Evolutionary conservation across 1,140 invertebrate species (phyloP).

Genomic region (Acromyrmex heyeri): DNA sequence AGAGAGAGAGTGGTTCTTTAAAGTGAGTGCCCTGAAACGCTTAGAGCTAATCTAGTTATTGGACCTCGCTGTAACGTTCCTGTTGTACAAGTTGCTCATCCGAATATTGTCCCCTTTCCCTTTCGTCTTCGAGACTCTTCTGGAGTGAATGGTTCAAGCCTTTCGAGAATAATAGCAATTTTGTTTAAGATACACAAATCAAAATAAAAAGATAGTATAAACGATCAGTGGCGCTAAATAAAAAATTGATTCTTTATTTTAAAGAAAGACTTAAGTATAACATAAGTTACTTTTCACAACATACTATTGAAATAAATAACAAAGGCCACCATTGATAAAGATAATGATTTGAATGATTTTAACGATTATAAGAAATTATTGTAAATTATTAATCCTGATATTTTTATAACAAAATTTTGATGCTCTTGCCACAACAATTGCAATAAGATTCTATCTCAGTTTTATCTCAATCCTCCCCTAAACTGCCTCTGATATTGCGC

Average conservation of each 20-base stretch:
- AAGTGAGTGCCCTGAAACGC: slow-evolving; percentile 59
- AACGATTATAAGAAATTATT: too few species aligned
- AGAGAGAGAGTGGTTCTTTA: slow-evolving; percentile 33
- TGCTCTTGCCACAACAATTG: background rate
- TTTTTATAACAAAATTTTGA: too few species aligned
- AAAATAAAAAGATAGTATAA: background rate
- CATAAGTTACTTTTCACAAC: too few species aligned
- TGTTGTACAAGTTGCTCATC: slow-evolving; percentile 52
- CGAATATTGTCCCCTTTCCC: slow-evolving; percentile 23
- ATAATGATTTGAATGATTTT: too few species aligned
- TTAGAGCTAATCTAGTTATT: slow-evolving; percentile 75
- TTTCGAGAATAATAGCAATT: slow-evolving; percentile 37
- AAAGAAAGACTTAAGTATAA: too few species aligned
- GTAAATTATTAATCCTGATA: too few species aligned
- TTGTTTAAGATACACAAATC: slow-evolving; percentile 13
- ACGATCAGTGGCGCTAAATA: background rate
- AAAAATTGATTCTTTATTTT: background rate
- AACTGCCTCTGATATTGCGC: slow-evolving; percentile 62
- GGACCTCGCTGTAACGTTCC: slow-evolving; percentile 53
- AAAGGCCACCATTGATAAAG: too few species aligned
- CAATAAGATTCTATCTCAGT: background rate
- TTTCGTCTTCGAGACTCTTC: slow-evolving; percentile 37
- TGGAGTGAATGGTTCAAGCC: background rate
- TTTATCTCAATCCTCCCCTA: slow-evolving; percentile 20
- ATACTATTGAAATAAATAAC: too few species aligned